These are phyloP conservation scores for Centropristis striata DNA, from an alignment of 2,113 vertebrate genomes.

Conservation along the genomic window DNA sequence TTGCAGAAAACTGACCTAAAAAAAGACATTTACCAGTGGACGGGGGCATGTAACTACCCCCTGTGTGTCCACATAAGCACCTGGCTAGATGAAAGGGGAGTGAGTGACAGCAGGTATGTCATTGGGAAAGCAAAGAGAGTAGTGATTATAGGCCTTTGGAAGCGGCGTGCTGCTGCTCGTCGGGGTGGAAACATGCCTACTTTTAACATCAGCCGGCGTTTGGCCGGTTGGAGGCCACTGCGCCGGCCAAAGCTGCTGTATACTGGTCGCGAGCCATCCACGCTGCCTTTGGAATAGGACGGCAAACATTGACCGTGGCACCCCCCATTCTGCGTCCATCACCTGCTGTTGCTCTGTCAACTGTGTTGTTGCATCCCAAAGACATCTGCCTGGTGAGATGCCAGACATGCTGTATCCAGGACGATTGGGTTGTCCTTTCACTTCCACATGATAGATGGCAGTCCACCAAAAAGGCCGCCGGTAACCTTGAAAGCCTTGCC, in stretches of 20 bases:
- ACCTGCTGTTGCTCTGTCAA: slow-evolving; percentile 69
- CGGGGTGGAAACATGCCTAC: slow-evolving; percentile 56
- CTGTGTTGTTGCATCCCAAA: slow-evolving; percentile 66
- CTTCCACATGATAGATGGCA: slow-evolving; percentile 82
- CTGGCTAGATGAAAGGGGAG: slow-evolving; percentile 54
- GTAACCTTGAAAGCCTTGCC: slow-evolving; percentile 78
- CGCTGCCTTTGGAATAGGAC: slow-evolving; percentile 59
- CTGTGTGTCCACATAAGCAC: slow-evolving; percentile 28
- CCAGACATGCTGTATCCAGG: slow-evolving; percentile 72
- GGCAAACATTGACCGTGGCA: slow-evolving; percentile 71
- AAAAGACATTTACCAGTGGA: slow-evolving; percentile 47
- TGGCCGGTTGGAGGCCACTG: slow-evolving; percentile 61
- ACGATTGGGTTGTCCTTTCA: slow-evolving; percentile 76
- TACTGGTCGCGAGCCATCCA: slow-evolving; percentile 68
- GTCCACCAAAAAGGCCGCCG: slow-evolving; percentile 69
- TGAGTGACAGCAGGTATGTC: slow-evolving; percentile 64
- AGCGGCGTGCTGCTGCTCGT: slow-evolving; percentile 48
- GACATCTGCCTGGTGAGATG: slow-evolving; percentile 77
- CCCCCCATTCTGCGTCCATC: slow-evolving; percentile 50
- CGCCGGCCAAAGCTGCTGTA: slow-evolving; percentile 59
- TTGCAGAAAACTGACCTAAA: slow-evolving; percentile 54
- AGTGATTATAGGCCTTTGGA: slow-evolving; percentile 49
- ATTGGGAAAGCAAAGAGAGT: slow-evolving; percentile 55
- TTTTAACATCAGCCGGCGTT: slow-evolving; percentile 67
- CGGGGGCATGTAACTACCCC: slow-evolving; percentile 2